phyloP scores from a whole-genome alignment of 2,797 vertebrate genomes.

The Myiothlypis coronata region DNA sequence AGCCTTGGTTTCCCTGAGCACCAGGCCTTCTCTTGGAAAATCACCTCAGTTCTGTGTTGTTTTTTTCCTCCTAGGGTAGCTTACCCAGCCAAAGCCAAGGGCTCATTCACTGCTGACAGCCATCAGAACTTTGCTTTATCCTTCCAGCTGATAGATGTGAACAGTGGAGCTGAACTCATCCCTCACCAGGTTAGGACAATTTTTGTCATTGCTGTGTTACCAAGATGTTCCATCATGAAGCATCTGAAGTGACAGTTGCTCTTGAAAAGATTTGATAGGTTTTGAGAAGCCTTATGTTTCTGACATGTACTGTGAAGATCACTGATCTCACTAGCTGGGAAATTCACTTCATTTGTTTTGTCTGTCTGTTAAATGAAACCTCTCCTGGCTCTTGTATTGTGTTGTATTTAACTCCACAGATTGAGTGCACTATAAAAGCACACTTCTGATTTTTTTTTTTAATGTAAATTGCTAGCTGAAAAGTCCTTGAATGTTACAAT shows the following conservation, averaged over 20 bases:
- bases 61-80: conserved; percentile 79
- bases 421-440: neutral
- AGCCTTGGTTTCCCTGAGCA: neutral
- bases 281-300: conserved; percentile 1
- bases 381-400: neutral
- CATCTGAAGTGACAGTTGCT: neutral
- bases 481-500: neutral
- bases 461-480: neutral
- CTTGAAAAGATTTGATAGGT: neutral
- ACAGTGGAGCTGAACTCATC: conserved; percentile 91
- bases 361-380: neutral
- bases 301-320: neutral
- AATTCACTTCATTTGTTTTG: neutral
- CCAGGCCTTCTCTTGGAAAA: neutral
- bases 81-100: conserved; percentile 91
- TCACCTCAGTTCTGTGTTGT: neutral
- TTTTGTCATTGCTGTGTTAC: neutral
- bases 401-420: neutral
- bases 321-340: neutral
- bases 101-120: conserved; percentile 89
- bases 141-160: conserved; percentile 92
- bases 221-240: neutral
- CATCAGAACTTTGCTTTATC: conserved; percentile 97
- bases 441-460: neutral
- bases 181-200: conserved; percentile 89